Percentiles rank a stretch among this genome's conserved stretches.
These are phyloP conservation scores for Brachyopa scutellaris DNA, from an alignment of 2,888 invertebrate species.

Conservation along the genomic window DNA sequence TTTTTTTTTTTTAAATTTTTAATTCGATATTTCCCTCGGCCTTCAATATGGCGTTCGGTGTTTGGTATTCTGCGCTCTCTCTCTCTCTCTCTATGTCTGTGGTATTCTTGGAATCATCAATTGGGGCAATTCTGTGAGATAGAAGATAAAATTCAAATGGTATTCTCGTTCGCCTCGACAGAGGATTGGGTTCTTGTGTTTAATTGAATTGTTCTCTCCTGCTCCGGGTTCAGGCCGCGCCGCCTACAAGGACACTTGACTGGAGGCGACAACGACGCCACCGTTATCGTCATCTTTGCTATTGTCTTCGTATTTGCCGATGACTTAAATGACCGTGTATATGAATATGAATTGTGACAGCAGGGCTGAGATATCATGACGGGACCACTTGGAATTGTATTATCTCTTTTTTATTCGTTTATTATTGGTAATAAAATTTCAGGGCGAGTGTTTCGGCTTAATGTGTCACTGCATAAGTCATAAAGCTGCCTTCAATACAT, in stretches of 20 bases:
- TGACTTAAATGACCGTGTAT: background rate
- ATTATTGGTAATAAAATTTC: conserved; percentile 37
- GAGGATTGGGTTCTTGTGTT: conserved; percentile 10
- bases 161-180: background rate
- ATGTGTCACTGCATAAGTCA: conserved; percentile 30
- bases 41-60: conserved; percentile 1
- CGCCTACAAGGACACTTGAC: background rate
- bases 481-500: conserved; percentile 29
- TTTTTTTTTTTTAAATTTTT: too few relatives aligned
- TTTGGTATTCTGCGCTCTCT: too few relatives aligned
- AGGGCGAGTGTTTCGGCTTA: conserved; percentile 8
- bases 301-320: background rate
- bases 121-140: conserved; percentile 3
- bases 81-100: too few relatives aligned
- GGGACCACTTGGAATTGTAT: conserved; percentile 37
- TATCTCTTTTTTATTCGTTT: conserved; percentile 36
- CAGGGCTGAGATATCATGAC: conserved; percentile 17
- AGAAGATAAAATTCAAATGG: conserved; percentile 3
- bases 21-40: conserved; percentile 32
- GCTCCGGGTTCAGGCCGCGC: background rate
- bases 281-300: background rate
- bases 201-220: conserved; percentile 25
- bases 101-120: conserved; percentile 1
- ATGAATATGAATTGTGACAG: conserved; percentile 47
- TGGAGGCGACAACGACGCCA: background rate